Conservation (phyloP, 2,113 vertebrate genomes). For the Neodontobutis hainanensis region DNA sequence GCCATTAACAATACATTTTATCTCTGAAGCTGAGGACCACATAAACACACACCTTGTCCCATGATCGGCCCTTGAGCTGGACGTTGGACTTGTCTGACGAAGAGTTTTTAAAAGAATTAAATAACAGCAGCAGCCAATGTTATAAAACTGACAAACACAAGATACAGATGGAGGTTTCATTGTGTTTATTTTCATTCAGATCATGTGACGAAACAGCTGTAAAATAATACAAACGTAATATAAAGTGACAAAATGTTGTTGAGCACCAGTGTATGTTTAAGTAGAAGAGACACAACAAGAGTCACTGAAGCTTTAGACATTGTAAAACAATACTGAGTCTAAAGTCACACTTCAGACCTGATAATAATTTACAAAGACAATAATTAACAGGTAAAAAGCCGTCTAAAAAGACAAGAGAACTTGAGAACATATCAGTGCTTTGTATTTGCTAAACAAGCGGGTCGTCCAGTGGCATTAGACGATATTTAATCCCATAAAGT, state of each 20-base stretch:
- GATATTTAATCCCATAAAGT: constrained; percentile 32
- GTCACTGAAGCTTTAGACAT: constrained; percentile 14
- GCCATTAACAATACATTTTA: no score
- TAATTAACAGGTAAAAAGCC: constrained; percentile 16
- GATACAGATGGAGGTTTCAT: constrained; percentile 29
- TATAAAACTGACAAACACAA: no score
- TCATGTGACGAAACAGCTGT: constrained; percentile 71
- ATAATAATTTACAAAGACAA: constrained; percentile 19
- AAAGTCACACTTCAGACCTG: not conserved
- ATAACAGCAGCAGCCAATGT: no score
- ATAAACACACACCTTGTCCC: no score
- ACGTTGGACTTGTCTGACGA: no score
- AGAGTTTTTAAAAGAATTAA: no score
- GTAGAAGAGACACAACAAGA: constrained; percentile 13
- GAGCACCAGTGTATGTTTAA: constrained; percentile 66
- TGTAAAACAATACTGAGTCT: not conserved
- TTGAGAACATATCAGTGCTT: constrained; percentile 43
- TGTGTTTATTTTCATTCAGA: constrained; percentile 77
- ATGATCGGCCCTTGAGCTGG: no score
- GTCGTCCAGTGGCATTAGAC: constrained; percentile 24
- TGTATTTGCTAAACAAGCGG: constrained; percentile 35
- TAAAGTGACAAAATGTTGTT: constrained; percentile 61
- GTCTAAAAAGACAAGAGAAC: constrained; percentile 20
- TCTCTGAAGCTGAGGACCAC: no score
- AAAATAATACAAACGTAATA: constrained; percentile 37